These are phyloP conservation scores for Galemys pyrenaicus DNA, from an alignment of 2,113 vertebrate genomes.

Conservation along the genomic window DNA sequence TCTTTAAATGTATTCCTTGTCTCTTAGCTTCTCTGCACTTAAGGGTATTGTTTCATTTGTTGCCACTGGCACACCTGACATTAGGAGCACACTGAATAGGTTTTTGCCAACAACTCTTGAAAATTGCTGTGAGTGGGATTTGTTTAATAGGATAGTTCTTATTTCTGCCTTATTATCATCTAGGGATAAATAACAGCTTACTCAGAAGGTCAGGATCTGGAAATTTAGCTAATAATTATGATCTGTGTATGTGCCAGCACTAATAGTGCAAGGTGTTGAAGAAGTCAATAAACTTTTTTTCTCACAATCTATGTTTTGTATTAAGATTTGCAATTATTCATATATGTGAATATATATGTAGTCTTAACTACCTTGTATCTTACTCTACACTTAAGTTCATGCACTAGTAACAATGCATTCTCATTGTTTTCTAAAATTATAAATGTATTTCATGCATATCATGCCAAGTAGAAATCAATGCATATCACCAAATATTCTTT, in stretches of 20 bases:
- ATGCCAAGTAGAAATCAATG: background rate
- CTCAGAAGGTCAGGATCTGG: conserved; percentile 57
- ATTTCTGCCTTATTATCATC: conserved; percentile 67
- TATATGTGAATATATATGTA: background rate
- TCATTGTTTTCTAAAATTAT: background rate
- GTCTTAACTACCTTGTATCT: background rate
- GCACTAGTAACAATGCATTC: background rate
- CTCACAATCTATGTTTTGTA: background rate
- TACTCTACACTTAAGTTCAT: background rate
- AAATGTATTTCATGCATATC: background rate
- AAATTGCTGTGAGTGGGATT: conserved; percentile 44
- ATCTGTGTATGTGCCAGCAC: conserved; percentile 42
- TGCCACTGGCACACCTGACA: conserved; percentile 49
- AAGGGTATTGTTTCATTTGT: conserved; percentile 55
- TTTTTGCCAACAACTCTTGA: conserved; percentile 38
- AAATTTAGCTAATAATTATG: conserved; percentile 64
- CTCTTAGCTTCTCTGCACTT: conserved; percentile 48
- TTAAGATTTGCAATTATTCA: background rate
- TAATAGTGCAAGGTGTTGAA: background rate
- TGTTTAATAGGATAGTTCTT: conserved; percentile 57
- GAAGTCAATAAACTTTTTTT: background rate
- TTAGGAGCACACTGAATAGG: background rate
- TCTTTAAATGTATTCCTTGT: conserved; percentile 63
- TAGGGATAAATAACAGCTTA: conserved; percentile 68
- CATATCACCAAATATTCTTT: background rate